Conservation (phyloP, 2,888 invertebrate species). For the Zygothrica quintamaculata region DNA sequence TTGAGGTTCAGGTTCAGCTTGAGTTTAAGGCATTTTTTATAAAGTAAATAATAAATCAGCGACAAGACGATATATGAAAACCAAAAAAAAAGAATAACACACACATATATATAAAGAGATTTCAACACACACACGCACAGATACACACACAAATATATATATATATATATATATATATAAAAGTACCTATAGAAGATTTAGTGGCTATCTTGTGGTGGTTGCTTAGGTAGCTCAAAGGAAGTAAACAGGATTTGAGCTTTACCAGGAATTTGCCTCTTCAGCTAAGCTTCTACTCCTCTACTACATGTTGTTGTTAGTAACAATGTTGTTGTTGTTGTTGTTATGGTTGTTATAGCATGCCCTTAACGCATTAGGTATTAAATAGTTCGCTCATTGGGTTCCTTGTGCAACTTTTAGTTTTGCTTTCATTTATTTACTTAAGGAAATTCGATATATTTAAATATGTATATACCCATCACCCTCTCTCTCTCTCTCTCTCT, state of each 20-base stretch:
- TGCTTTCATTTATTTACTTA: conserved; percentile 50
- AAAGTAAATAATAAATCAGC: conserved; percentile 76
- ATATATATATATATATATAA: conserved; percentile 45
- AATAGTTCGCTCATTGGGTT: conserved; percentile 39
- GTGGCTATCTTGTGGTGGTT: conserved; percentile 62
- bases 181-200: conserved; percentile 69
- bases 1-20: conserved; percentile 32
- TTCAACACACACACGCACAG: conserved; percentile 38
- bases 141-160: conserved; percentile 12
- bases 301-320: conserved; percentile 18
- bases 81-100: too few relatives aligned
- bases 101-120: conserved; percentile 49
- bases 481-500: conserved; percentile 22
- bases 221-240: conserved; percentile 77
- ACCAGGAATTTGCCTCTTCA: conserved; percentile 63
- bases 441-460: conserved; percentile 73
- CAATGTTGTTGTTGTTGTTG: conserved; percentile 1
- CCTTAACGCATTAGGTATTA: conserved; percentile 41
- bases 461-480: conserved; percentile 47
- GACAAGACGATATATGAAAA: conserved; percentile 72
- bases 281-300: conserved; percentile 11
- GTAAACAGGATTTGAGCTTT: conserved; percentile 78
- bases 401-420: conserved; percentile 16
- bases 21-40: conserved; percentile 54
- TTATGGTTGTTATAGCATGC: conserved; percentile 14